A percentile compares a stretch with the other conserved stretches of the same genome.
phyloP scores from a whole-genome alignment of 2,113 vertebrate genomes.

The Neofelis nebulosa region DNA sequence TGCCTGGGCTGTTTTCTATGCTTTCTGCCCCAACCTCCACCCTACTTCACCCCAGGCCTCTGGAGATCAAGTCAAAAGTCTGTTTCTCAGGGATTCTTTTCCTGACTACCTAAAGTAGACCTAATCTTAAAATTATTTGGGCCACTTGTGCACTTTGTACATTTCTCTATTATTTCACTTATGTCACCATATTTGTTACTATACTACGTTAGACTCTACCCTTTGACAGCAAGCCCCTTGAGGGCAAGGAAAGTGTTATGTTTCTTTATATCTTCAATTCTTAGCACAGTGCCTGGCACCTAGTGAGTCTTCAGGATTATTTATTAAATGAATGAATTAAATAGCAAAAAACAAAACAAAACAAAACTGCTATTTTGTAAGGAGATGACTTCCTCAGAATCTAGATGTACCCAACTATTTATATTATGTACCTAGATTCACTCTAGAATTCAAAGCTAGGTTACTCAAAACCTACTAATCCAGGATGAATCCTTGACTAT shows the following conservation, averaged over 20 bases:
- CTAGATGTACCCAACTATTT: not conserved
- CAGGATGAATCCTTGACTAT: not conserved
- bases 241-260: not conserved
- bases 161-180: not conserved
- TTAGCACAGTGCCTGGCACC: not conserved
- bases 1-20: accelerated
- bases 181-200: not conserved
- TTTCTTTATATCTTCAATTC: not conserved
- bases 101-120: not conserved
- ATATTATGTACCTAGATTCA: not conserved
- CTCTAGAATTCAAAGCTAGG: not conserved
- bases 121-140: not conserved
- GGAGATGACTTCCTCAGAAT: not conserved
- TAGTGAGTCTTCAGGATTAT: not conserved
- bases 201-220: not conserved
- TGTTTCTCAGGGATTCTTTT: not conserved
- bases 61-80: not conserved
- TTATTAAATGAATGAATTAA: not conserved
- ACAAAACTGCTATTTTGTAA: not conserved
- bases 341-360: not conserved
- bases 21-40: not conserved
- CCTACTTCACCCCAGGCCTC: not conserved
- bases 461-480: not conserved
- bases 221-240: not conserved
- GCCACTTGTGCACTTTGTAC: accelerated